Base-by-base conservation (phyloP, 2,888 invertebrate species). In the Suillia variegata region DNA sequence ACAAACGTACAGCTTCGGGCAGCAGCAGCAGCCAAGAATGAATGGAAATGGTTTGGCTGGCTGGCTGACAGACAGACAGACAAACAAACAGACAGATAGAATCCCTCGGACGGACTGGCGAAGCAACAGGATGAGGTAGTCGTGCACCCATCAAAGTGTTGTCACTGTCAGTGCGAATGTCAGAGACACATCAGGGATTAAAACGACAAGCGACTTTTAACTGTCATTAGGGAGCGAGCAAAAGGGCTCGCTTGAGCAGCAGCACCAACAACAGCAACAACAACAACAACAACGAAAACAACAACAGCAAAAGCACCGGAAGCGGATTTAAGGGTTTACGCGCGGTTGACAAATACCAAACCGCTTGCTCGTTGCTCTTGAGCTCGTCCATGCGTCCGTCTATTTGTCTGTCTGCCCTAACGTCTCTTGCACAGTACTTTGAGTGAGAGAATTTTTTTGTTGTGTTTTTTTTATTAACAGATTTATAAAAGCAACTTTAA, bases 151-250 rank as follows among this genome's bases (percentile, higher is more conserved):
- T 80, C 80, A 80, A 80, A 80, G 80, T 78, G 76, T 78, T 80
- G 80, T 80, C 80, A 80, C 76, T 80, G 78, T 78, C 79, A 78
- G 75, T 75, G 78, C 74, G 68, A 75, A 75, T 76, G 75, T 72
- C 80, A 78, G 66, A 78, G 77, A 80, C 80, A 79, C 74, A 73
- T 78, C 79, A 77, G 76, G 79, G 80, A 80, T 80, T 80, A 78
- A 74, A 72, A 67, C 71, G 70, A 69, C 67, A 73, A 67, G 70
- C 69, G 66, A 69, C 71, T 70, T 70, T 70, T 68, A 71, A 69
- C 66, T 69, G 69, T 70, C 70, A 67, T 61, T 63, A 62, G 65
- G 55, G 58, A 61, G 33, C 33, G 51, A 33, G 51, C 31, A 33
- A 17, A n/a, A 50, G 50, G 24, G 24, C 51, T 51, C 33, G 31